These are phyloP conservation scores for Papilio polyxenes DNA, from an alignment of 1,140 invertebrate species.

Conservation along the genomic window DNA sequence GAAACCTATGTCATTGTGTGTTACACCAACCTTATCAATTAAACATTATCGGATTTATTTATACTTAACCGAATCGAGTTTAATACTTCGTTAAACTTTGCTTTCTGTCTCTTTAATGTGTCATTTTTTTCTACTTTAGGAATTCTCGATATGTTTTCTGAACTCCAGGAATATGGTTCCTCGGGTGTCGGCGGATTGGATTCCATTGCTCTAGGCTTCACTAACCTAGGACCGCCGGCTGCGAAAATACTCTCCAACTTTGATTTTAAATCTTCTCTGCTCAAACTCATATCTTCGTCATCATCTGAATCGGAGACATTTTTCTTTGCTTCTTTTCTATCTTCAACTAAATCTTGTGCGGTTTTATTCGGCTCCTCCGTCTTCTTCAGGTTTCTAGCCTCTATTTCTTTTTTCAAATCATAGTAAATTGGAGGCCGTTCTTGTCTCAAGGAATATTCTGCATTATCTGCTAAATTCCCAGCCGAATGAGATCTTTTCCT, in stretches of 20 bases:
- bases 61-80: conserved; percentile 71
- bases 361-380: conserved; percentile 45
- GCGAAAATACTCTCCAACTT: conserved; percentile 72
- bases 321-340: conserved; percentile 49
- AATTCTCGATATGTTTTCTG: conserved; percentile 63
- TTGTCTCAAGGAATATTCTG: conserved; percentile 48
- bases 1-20: conserved; percentile 36
- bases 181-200: conserved; percentile 72
- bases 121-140: conserved; percentile 72
- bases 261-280: conserved; percentile 67
- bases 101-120: conserved; percentile 69
- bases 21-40: conserved; percentile 36
- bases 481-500: conserved; percentile 66
- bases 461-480: conserved; percentile 59
- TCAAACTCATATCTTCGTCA: conserved; percentile 60
- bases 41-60: conserved; percentile 66
- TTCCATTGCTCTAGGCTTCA: conserved; percentile 65
- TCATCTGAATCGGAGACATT: conserved; percentile 49
- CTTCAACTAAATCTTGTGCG: conserved; percentile 54
- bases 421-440: conserved; percentile 58
- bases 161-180: conserved; percentile 64
- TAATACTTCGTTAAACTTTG: conserved; percentile 69
- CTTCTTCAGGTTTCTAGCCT: conserved; percentile 1
- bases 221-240: conserved; percentile 61
- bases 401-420: conserved; percentile 68